Evolutionary conservation across 2,888 invertebrate species (phyloP).

Genomic region (Keiferia lycopersicella): DNA sequence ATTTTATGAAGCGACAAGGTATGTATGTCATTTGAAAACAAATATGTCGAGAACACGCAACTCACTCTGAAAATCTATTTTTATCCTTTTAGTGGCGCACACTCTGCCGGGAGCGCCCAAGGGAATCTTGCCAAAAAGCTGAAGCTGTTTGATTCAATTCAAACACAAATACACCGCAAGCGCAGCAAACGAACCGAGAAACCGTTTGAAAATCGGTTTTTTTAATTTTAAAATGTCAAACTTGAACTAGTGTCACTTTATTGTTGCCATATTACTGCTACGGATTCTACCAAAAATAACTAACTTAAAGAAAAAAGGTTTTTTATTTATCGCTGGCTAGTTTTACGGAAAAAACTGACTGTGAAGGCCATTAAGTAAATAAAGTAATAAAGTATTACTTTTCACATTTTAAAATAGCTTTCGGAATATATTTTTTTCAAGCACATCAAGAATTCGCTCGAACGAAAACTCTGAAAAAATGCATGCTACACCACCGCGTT

Average conservation of each 20-base stretch:
- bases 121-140: slow-evolving; percentile 77
- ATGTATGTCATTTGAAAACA: slow-evolving; percentile 77
- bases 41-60: slow-evolving; percentile 72
- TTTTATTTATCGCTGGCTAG: too few species aligned
- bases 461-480: too few species aligned
- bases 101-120: slow-evolving; percentile 56
- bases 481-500: too few species aligned
- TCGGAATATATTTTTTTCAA: background rate
- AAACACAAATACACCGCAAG: slow-evolving; percentile 47
- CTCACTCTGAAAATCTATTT: slow-evolving; percentile 75
- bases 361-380: background rate
- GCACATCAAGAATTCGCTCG: background rate
- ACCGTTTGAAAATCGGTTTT: slow-evolving; percentile 73
- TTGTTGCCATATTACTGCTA: slow-evolving; percentile 23
- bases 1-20: slow-evolving; percentile 54
- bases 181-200: slow-evolving; percentile 34
- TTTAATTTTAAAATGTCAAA: slow-evolving; percentile 50
- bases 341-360: background rate
- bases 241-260: slow-evolving; percentile 16
- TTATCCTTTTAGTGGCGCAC: slow-evolving; percentile 69
- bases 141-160: slow-evolving; percentile 46
- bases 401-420: background rate
- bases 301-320: too few species aligned
- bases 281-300: background rate
- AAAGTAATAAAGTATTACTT: background rate